Base-by-base conservation (phyloP, 2,888 invertebrate genomes). In the Cistogaster globosa region DNA sequence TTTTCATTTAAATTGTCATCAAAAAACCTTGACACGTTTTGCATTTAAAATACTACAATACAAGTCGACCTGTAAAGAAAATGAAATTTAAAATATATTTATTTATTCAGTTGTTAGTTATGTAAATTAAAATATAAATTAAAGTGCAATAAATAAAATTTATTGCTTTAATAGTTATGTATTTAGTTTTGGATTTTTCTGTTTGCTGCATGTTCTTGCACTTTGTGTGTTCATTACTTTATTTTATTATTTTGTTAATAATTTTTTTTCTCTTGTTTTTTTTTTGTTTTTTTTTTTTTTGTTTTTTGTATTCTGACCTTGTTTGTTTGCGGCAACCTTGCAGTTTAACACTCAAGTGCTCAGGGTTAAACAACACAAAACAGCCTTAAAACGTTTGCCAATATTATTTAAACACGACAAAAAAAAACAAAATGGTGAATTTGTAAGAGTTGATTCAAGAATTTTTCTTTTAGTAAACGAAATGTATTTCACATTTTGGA, bases 301-400 rank as follows among this genome's bases (percentile, higher is more conserved):
- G 60, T 36, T 67, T 77, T 67, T 75, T 74, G n/a, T 65, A 71
- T 8, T 26, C 48, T 60, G 45, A 57, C 36, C 57, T 58, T 82
- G 58, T 69, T 42, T 63, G 42, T 55, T 62, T 26, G 51, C 48
- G 51, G 38, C 18, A 45, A 65, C 82, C 76, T 82, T 71, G 76
- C 14, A 42, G 7, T 71, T 82, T 71, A 71, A 71, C 82, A 76
- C 69, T 53, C 71, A 53, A 58, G 20, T 53, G 53, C 38, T 38
- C 82, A 82, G 82, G 76, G 82, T 71, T 60, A 60, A 58, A 53
- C 20, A 32, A 26, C 5, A 62, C 16, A 45, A 48, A 65, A n/a
- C 57, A 36, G 38, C 36, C 7, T 65, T 65, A n/a, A 72, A 72
- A 16, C 74, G 20, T 57, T 80, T 80, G 80, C 58, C 67, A 74